phyloP scores from a whole-genome alignment of 2,113 vertebrate species.

The Lonchura striata region DNA sequence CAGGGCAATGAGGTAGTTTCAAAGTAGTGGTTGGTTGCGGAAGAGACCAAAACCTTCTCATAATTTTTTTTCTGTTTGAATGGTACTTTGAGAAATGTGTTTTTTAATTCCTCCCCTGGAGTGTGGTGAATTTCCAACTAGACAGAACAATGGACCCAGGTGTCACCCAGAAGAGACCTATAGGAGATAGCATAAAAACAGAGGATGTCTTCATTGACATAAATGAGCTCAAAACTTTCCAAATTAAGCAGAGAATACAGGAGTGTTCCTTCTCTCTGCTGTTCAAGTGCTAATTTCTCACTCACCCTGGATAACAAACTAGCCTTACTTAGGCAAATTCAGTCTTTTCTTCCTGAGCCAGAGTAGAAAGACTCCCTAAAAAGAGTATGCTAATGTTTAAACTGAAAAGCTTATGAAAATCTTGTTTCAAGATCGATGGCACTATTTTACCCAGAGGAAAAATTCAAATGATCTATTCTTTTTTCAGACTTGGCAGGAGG shows the following conservation, averaged over 20 bases:
- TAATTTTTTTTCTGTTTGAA: neutral
- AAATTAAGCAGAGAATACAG: neutral
- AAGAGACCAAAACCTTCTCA: neutral
- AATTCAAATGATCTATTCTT: neutral
- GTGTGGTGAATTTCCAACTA: neutral
- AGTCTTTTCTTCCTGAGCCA: neutral
- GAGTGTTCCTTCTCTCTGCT: neutral
- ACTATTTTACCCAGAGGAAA: neutral
- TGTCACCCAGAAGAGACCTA: neutral
- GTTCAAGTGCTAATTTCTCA: neutral
- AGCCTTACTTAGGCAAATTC: neutral
- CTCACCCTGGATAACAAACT: neutral
- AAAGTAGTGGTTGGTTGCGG: accelerated
- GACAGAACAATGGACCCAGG: neutral
- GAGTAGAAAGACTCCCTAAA: neutral
- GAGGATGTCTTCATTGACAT: neutral
- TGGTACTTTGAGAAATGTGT: neutral
- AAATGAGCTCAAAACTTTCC: neutral
- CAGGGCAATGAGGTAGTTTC: neutral
- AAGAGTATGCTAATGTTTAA: neutral
- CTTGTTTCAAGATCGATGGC: neutral
- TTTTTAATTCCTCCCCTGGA: neutral
- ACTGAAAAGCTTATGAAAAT: neutral
- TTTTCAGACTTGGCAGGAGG: neutral
- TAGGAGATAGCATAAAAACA: neutral